A percentile compares a stretch with the other conserved stretches of the same genome.
These are phyloP conservation scores for Andricus grossulariae DNA, from an alignment of 1,140 invertebrate species.

Conservation along the genomic window DNA sequence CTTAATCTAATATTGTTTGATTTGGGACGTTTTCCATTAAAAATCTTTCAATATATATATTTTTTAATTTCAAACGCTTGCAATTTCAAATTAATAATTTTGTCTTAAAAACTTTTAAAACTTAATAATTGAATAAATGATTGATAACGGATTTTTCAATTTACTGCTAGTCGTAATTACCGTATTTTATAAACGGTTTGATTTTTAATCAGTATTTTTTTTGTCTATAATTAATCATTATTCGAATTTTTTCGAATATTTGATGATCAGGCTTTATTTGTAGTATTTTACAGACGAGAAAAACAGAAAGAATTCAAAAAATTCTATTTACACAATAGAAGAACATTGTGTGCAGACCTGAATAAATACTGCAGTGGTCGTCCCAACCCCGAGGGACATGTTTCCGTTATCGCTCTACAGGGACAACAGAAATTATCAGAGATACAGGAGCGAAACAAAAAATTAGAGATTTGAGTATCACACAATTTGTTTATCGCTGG, in stretches of 20 bases:
- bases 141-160: too few relatives aligned
- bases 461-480: not conserved
- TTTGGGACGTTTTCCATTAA: too few relatives aligned
- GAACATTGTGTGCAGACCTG: not conserved
- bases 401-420: not conserved
- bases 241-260: not conserved
- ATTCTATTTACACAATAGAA: slow-evolving; percentile 17
- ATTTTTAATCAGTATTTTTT: too few relatives aligned
- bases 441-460: not conserved
- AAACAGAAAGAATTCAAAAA: not conserved
- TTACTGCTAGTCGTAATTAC: too few relatives aligned
- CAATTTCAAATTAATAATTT: too few relatives aligned
- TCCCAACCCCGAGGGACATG: not conserved
- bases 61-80: too few relatives aligned
- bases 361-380: not conserved
- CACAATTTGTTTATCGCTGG: not conserved
- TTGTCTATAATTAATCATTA: too few relatives aligned
- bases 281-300: not conserved
- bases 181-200: too few relatives aligned
- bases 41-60: too few relatives aligned
- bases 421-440: slow-evolving; percentile 1
- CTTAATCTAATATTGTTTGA: too few relatives aligned
- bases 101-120: too few relatives aligned
- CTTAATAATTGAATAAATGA: too few relatives aligned
- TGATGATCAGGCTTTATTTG: not conserved